These are phyloP conservation scores for Coptodon bakossiorum DNA, from an alignment of 2,113 vertebrate species.

Conservation along the genomic window DNA sequence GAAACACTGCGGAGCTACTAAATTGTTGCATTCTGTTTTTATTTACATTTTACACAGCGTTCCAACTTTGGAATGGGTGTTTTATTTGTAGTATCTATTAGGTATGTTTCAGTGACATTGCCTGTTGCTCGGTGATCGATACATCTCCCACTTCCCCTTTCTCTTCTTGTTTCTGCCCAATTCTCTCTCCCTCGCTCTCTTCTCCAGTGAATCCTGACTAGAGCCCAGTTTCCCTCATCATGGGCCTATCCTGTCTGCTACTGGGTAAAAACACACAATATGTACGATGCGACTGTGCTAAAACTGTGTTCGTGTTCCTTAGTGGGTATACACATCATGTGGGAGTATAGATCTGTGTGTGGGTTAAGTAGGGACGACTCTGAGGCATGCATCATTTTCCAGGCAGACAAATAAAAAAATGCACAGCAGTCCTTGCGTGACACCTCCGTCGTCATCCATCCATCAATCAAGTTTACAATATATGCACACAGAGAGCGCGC, in stretches of 20 bases:
- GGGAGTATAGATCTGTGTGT: neutral
- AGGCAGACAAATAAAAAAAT: constrained; percentile 33
- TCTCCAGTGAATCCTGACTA: neutral
- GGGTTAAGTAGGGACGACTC: neutral
- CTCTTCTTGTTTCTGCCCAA: neutral
- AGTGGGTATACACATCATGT: neutral
- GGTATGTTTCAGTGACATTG: neutral
- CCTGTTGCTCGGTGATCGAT: neutral
- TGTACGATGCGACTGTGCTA: neutral
- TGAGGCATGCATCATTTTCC: constrained; percentile 8
- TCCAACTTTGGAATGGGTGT: neutral
- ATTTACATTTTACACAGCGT: neutral
- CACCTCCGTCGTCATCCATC: constrained; percentile 39
- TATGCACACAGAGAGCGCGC: neutral
- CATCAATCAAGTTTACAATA: constrained; percentile 25
- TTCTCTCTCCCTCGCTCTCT: neutral
- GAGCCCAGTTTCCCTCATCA: neutral
- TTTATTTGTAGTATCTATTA: neutral
- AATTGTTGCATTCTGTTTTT: neutral
- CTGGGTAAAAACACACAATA: neutral
- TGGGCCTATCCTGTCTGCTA: constrained; percentile 7
- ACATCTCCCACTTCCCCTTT: neutral
- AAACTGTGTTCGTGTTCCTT: neutral
- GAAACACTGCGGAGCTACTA: neutral
- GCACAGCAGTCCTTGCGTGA: constrained; percentile 32